Percentiles rank a stretch among this genome's conserved stretches.
Evolutionary conservation across 2,113 vertebrate genomes (phyloP).

Genomic region (Tragulus kanchil): DNA sequence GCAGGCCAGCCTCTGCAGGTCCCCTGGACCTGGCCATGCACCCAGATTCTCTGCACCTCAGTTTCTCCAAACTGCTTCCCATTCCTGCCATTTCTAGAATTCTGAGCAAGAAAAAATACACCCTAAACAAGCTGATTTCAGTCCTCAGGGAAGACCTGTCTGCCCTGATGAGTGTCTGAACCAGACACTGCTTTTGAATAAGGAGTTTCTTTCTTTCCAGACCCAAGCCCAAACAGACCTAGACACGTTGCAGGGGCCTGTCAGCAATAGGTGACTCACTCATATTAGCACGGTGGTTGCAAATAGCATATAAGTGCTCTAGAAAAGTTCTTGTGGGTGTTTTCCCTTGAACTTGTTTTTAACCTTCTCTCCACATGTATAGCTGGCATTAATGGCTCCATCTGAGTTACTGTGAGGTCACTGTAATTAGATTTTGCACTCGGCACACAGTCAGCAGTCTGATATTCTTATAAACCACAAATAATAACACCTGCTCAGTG

Average conservation of each 20-base stretch:
- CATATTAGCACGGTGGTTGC: neutral
- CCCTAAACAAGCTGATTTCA: neutral
- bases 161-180: neutral
- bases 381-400: neutral
- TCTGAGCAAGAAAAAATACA: slow-evolving; percentile 17
- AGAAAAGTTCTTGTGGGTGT: neutral
- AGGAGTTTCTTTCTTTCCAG: neutral
- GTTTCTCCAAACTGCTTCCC: neutral
- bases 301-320: neutral
- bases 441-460: slow-evolving; percentile 39
- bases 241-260: neutral
- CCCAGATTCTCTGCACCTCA: neutral
- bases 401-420: slow-evolving; percentile 37
- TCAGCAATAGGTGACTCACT: neutral
- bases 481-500: neutral
- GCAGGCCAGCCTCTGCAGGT: neutral
- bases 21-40: no score
- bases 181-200: neutral
- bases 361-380: neutral
- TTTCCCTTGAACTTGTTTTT: neutral
- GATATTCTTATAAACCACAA: neutral
- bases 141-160: neutral
- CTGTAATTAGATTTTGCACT: slow-evolving; percentile 30
- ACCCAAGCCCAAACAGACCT: neutral
- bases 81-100: neutral